Conservation (phyloP, 2,113 vertebrate genomes). For the Aspiorhynchus laticeps region DNA sequence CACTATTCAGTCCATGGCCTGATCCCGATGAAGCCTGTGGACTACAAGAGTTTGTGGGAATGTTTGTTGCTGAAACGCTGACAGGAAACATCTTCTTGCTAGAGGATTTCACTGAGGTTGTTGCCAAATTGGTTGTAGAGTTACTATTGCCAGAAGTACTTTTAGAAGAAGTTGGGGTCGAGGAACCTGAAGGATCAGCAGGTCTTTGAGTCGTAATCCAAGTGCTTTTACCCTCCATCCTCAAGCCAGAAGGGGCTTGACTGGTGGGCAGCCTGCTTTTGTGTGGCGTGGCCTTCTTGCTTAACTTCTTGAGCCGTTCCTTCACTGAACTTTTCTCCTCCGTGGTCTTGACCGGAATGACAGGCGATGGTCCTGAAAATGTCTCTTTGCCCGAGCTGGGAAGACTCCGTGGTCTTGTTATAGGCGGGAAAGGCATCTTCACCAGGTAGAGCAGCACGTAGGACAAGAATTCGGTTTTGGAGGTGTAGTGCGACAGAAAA, state of each 20-base stretch:
- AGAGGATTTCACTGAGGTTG: neutral
- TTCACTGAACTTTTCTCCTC: slow-evolving; percentile 56
- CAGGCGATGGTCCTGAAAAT: neutral
- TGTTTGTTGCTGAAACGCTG: slow-evolving; percentile 50
- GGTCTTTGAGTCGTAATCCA: slow-evolving; percentile 37
- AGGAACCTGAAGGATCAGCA: neutral
- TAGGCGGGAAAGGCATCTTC: slow-evolving; percentile 77
- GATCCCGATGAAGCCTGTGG: slow-evolving; percentile 40
- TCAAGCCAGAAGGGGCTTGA: slow-evolving; percentile 49
- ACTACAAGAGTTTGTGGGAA: slow-evolving; percentile 30
- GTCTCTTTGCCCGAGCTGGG: slow-evolving; percentile 49
- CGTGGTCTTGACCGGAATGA: slow-evolving; percentile 34
- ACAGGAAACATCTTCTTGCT: slow-evolving; percentile 46
- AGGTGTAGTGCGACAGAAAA: slow-evolving; percentile 45
- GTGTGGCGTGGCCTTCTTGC: slow-evolving; percentile 63
- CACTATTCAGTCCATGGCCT: slow-evolving; percentile 42
- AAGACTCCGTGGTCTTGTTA: slow-evolving; percentile 58
- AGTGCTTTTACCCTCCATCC: slow-evolving; percentile 55
- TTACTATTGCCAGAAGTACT: neutral
- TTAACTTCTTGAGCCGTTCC: slow-evolving; percentile 67
- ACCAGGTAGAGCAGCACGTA: slow-evolving; percentile 68
- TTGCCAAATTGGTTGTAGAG: neutral
- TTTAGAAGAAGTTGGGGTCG: neutral
- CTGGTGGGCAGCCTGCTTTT: slow-evolving; percentile 59
- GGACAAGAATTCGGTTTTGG: slow-evolving; percentile 65